Percentiles rank a stretch among this genome's conserved stretches.
Conservation (phyloP, 2,113 vertebrate genomes). For the Ctenomys sociabilis region DNA sequence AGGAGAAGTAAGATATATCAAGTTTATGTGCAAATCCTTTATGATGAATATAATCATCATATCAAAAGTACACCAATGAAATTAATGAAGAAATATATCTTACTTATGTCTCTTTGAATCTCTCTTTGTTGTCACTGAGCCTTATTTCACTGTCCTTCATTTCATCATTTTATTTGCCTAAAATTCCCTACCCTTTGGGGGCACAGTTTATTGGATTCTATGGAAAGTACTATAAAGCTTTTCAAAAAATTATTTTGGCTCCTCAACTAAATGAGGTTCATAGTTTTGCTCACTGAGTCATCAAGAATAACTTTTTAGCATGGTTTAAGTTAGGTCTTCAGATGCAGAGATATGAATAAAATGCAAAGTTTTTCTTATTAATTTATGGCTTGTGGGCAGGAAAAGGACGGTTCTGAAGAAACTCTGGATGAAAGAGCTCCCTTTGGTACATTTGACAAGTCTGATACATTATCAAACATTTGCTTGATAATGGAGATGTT, state of each 20-base stretch:
- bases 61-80: background rate
- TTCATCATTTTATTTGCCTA: background rate
- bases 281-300: background rate
- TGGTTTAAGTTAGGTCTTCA: background rate
- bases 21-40: background rate
- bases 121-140: background rate
- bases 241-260: conserved; percentile 23
- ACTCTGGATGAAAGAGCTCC: background rate
- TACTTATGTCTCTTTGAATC: conserved; percentile 13
- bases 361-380: background rate
- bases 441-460: too few relatives aligned
- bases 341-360: background rate
- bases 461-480: background rate
- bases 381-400: background rate
- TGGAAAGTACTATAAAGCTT: background rate
- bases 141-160: background rate
- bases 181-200: background rate
- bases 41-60: background rate
- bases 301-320: background rate
- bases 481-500: background rate
- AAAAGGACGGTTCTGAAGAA: background rate
- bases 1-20: background rate
- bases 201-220: background rate
- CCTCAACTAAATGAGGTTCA: background rate
- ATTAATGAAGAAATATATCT: background rate